Percentiles rank a stretch among this genome's conserved stretches.
These are phyloP conservation scores for Darevskia nairensis DNA, from an alignment of 2,797 vertebrate species.

Conservation along the genomic window DNA sequence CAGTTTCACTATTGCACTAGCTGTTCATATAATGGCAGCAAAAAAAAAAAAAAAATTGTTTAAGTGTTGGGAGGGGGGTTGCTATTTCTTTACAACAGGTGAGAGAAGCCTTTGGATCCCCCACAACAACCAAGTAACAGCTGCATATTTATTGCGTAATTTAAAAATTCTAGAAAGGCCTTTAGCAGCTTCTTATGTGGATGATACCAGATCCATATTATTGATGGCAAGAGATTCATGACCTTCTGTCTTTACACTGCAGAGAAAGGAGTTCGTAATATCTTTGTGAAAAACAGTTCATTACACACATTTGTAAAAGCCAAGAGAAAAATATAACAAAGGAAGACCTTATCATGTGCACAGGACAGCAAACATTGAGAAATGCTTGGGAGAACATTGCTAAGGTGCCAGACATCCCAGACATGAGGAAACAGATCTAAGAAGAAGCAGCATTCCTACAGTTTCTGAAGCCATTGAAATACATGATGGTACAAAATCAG, in stretches of 20 bases:
- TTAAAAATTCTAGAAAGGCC: background rate
- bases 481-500: background rate
- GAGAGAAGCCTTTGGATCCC: background rate
- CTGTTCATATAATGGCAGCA: background rate
- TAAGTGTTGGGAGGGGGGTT: background rate
- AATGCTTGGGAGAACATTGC: background rate
- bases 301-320: background rate
- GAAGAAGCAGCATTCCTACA: constrained; percentile 30
- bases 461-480: constrained; percentile 41
- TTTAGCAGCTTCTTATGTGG: constrained; percentile 10
- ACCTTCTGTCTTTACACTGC: background rate
- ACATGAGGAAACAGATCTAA: constrained; percentile 34
- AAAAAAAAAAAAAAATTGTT: background rate
- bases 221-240: constrained; percentile 4
- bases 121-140: background rate
- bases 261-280: background rate
- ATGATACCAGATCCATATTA: constrained; percentile 10
- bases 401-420: background rate
- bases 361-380: background rate
- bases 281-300: background rate
- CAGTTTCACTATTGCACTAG: background rate
- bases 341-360: background rate
- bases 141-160: background rate
- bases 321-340: background rate
- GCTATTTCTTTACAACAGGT: background rate